A percentile compares a stretch with the other conserved stretches of the same genome.
Evolutionary conservation across 2,888 invertebrate species (phyloP).

Genomic region (Pristionchus maxplancki): DNA sequence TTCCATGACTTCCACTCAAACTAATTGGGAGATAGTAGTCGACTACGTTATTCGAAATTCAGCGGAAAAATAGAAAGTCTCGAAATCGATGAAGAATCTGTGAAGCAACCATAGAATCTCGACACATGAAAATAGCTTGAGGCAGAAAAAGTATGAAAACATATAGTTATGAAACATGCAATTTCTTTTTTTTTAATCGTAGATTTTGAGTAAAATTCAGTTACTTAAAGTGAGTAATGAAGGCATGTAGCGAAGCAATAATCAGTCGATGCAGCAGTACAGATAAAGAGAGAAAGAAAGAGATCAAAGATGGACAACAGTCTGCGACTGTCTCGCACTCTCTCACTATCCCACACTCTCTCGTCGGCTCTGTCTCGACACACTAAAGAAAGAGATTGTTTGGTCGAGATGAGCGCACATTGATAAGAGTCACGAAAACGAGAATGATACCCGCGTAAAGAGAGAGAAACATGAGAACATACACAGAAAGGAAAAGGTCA

Average conservation of each 20-base stretch:
- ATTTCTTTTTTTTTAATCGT: neutral
- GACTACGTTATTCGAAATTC: neutral
- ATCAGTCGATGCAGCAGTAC: neutral
- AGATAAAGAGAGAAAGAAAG: neutral
- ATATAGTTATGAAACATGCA: neutral
- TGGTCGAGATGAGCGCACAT: conserved; percentile 30
- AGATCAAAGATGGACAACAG: conserved; percentile 12
- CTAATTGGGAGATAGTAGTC: neutral
- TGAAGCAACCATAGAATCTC: no score
- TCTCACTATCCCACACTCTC: neutral
- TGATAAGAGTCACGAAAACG: conserved; percentile 44
- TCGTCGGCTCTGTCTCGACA: neutral
- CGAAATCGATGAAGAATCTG: neutral
- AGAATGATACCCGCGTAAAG: conserved; percentile 20
- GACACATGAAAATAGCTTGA: neutral
- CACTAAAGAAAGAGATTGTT: neutral
- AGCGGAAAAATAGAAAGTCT: neutral
- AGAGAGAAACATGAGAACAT: conserved; percentile 2
- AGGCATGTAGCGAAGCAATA: neutral
- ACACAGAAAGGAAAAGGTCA: neutral
- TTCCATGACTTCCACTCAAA: neutral
- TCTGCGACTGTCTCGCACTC: neutral
- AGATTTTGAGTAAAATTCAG: neutral
- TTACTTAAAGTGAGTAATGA: neutral
- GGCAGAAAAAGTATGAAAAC: neutral